A percentile compares a stretch with the other conserved stretches of the same genome.
phyloP scores from a whole-genome alignment of 1,140 invertebrate genomes.

The Chrysopa pallens region DNA sequence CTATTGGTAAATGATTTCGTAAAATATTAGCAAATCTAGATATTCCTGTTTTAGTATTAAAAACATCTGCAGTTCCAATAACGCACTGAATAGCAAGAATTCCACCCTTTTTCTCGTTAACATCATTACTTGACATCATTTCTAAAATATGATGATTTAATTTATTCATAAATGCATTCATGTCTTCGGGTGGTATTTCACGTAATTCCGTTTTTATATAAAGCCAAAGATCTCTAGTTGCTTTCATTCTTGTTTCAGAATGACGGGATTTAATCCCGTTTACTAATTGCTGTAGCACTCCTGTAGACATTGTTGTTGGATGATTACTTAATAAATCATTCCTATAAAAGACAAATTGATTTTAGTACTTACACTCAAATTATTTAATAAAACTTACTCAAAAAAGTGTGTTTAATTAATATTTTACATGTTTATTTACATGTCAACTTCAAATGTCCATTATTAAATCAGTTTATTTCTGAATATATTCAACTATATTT shows the following conservation, averaged over 20 bases:
- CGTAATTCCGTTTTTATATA: constrained; percentile 85
- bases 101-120: constrained; percentile 89
- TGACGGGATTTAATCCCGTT: constrained; percentile 73
- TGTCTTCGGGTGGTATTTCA: constrained; percentile 80
- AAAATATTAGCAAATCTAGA: constrained; percentile 87
- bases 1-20: constrained; percentile 73
- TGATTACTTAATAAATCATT: neutral
- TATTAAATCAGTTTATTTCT: too few species aligned
- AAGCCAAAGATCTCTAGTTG: constrained; percentile 71
- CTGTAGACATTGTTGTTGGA: constrained; percentile 29
- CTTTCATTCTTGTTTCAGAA: constrained; percentile 66
- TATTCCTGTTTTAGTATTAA: constrained; percentile 76
- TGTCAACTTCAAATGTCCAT: too few species aligned
- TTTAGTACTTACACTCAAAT: too few species aligned
- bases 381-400: too few species aligned
- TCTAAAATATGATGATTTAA: constrained; percentile 93
- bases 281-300: constrained; percentile 61
- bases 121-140: constrained; percentile 84
- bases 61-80: constrained; percentile 71
- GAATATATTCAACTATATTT: too few species aligned
- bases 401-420: too few species aligned
- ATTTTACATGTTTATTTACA: too few species aligned
- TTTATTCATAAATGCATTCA: constrained; percentile 80
- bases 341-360: too few species aligned
- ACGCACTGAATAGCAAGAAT: constrained; percentile 87